Conservation (phyloP, 2,797 vertebrate genomes). For the Cossypha polioptera region DNA sequence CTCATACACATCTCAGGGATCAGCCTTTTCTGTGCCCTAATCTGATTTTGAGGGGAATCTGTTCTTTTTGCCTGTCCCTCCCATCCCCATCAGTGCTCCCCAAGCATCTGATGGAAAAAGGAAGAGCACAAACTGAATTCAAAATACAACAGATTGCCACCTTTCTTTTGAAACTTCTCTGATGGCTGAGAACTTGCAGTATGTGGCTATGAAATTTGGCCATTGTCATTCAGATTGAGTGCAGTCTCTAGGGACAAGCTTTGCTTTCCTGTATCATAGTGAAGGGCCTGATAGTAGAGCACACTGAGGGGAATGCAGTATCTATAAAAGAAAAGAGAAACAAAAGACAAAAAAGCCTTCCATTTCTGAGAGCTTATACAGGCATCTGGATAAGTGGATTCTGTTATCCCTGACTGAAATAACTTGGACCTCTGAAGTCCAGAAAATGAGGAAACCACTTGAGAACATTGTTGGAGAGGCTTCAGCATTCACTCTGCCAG, state of each 20-base stretch:
- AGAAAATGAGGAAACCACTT: conserved; percentile 16
- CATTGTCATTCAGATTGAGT: background rate
- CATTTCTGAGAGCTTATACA: background rate
- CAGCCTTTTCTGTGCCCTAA: background rate
- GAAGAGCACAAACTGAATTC: background rate
- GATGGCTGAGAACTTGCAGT: background rate
- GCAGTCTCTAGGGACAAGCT: background rate
- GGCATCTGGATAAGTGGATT: conserved; percentile 3
- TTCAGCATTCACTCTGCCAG: background rate
- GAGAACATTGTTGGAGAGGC: background rate
- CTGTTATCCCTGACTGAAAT: background rate
- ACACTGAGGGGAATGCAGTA: background rate
- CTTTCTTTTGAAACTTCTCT: background rate
- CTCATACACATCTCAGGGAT: background rate
- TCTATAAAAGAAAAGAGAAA: background rate
- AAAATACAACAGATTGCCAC: background rate
- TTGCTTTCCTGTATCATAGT: background rate
- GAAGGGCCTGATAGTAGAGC: background rate
- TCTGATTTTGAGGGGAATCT: background rate
- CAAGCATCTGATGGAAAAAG: background rate
- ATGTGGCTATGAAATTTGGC: background rate
- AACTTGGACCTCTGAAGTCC: background rate
- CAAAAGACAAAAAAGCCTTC: background rate
- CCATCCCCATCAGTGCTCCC: background rate
- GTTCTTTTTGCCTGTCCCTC: background rate